Conservation (phyloP, 2,113 vertebrate species). For the Strix uralensis region DNA sequence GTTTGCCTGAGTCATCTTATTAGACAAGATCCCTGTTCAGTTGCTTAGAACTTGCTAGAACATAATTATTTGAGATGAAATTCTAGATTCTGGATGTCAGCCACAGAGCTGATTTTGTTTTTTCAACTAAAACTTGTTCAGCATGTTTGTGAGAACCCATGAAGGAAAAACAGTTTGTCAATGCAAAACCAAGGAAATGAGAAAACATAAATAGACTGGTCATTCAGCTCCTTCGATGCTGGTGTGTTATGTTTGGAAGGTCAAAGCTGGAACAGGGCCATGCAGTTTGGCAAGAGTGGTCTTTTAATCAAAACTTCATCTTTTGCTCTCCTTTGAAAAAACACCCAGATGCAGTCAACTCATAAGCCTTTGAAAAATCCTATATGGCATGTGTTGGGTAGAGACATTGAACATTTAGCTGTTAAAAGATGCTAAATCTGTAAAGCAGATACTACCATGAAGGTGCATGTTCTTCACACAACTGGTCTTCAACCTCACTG, state of each 20-base stretch:
- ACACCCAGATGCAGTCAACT: neutral
- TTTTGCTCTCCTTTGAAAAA: neutral
- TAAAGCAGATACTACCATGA: neutral
- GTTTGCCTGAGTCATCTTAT: neutral
- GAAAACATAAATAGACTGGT: neutral
- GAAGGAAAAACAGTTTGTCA: conserved; percentile 4
- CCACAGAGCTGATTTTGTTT: neutral
- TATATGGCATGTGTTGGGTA: neutral
- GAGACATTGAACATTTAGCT: neutral
- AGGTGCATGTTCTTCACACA: neutral
- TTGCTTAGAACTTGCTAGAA: neutral
- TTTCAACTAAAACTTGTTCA: neutral
- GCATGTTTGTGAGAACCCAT: neutral
- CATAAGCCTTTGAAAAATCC: neutral
- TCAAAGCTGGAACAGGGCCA: neutral
- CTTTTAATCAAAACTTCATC: neutral
- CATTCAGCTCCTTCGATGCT: neutral
- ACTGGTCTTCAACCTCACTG: accelerated
- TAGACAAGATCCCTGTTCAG: neutral
- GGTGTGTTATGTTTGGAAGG: neutral
- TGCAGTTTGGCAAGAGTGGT: neutral
- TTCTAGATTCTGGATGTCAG: neutral
- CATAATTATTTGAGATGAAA: neutral
- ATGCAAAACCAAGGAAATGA: conserved; percentile 4
- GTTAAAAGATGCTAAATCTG: neutral